Base-by-base conservation (phyloP, 2,113 vertebrate species). In the Malurus melanocephalus region DNA sequence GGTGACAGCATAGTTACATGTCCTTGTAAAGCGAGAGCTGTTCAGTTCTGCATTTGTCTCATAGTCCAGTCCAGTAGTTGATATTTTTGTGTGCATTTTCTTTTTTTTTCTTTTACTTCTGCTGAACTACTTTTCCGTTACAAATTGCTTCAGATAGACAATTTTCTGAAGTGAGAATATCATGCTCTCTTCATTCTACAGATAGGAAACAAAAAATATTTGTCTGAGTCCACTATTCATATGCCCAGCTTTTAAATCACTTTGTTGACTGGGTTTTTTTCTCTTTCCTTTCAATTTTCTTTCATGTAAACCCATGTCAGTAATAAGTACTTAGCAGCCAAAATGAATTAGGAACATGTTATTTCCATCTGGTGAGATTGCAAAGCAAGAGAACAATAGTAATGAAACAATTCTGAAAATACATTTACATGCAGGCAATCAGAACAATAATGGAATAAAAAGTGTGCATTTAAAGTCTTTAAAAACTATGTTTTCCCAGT, bases 1-100 rank as follows among this genome's bases (percentile, higher is more conserved):
- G 73, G 12, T 26, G 42, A 33, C 3, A 45, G 20, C 0, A 0
- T 4, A 23, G 27, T 49, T 52, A 1, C 13, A 2, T 59, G 52
- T 64, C 24, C 17, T 74, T 56, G 27, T 16, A 38, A 38, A 38
- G 24, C 0, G 0, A 56, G 22, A 23, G 33, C 24, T 72, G 74
- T 78, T 69, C 56, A 30, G 18, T 52, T 91, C 23, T 77, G 8
- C 2, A 0, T 61, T 85, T 80, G 4, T 56, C 14, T 80, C 28
- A 8, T 11, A 35, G 35, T 35, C 35, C 35, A 35, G 35, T 35
- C 1, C 8, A 33, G 38, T 6, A 68, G 46, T 23, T 0, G 0
- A 60, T 56, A 40, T 22, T 10, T 48, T 51, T 26, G 4, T 3
- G 5, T 3, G 5, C 32, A 5, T 23, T 7, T 40, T 49, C 3